A percentile compares a stretch with the other conserved stretches of the same genome.
Conservation (phyloP, 2,888 invertebrate species). For the Apotomis capreana region DNA sequence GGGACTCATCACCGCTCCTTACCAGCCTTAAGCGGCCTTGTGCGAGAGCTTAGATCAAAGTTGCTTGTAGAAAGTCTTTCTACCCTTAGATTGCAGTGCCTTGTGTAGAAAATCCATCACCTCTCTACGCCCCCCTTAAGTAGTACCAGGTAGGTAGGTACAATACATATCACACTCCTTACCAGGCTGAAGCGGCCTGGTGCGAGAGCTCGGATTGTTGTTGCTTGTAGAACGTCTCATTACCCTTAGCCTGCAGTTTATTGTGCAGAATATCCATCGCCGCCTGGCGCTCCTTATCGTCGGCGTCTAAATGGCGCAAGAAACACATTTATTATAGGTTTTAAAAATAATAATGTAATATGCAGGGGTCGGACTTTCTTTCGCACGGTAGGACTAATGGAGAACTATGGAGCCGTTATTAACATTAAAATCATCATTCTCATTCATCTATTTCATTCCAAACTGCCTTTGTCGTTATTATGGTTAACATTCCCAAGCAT, state of each 20-base stretch:
- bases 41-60: slow-evolving; percentile 63
- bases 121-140: too few relatives aligned
- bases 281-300: slow-evolving; percentile 44
- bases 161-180: slow-evolving; percentile 22
- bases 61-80: slow-evolving; percentile 63
- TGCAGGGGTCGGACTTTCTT: too few relatives aligned
- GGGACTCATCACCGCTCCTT: slow-evolving; percentile 15
- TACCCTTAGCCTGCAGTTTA: not conserved
- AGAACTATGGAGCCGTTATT: too few relatives aligned
- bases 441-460: too few relatives aligned
- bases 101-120: slow-evolving; percentile 53
- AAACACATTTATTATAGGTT: not conserved
- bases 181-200: slow-evolving; percentile 63
- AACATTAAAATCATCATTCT: too few relatives aligned
- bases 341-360: too few relatives aligned
- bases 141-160: not conserved
- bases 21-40: slow-evolving; percentile 63
- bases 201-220: slow-evolving; percentile 63
- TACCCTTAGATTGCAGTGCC: slow-evolving; percentile 57
- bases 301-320: not conserved
- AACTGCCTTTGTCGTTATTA: too few relatives aligned
- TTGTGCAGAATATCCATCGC: slow-evolving; percentile 58
- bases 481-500: too few relatives aligned
- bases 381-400: too few relatives aligned
- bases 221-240: slow-evolving; percentile 64